Evolutionary conservation across 2,113 vertebrate species (phyloP).

Genomic region (Malaclemys terrapin): DNA sequence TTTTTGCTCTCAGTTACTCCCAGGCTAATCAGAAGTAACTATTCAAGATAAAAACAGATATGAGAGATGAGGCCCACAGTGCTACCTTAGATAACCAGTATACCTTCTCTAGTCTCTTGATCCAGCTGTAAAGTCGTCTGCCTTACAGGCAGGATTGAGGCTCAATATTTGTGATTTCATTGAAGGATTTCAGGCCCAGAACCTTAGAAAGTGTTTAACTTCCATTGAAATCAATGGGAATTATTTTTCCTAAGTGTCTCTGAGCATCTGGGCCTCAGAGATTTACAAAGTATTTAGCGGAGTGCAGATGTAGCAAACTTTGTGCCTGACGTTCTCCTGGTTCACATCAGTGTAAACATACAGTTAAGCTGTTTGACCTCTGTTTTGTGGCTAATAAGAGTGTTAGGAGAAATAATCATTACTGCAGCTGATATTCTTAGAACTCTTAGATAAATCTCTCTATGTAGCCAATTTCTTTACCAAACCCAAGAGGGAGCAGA

Average conservation of each 20-base stretch:
- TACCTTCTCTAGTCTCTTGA: neutral
- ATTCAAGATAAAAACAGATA: neutral
- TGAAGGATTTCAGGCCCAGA: neutral
- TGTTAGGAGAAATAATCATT: neutral
- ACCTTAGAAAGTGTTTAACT: neutral
- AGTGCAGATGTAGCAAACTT: neutral
- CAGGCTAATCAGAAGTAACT: neutral
- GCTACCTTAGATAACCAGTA: neutral
- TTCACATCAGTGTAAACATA: neutral
- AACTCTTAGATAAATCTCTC: neutral
- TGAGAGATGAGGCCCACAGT: neutral
- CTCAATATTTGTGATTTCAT: neutral
- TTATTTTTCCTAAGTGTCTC: neutral
- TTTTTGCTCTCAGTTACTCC: neutral
- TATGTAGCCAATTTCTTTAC: neutral
- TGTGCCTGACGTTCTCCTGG: neutral
- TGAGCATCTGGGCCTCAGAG: neutral
- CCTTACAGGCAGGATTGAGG: neutral
- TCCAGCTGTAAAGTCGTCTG: neutral
- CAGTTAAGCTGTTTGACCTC: neutral
- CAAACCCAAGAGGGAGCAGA: neutral
- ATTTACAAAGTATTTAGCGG: neutral
- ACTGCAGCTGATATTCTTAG: neutral
- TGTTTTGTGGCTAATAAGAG: neutral
- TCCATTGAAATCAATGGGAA: neutral